phyloP scores from a whole-genome alignment of 1,140 invertebrate genomes.

The Trachelipus rathkii region DNA sequence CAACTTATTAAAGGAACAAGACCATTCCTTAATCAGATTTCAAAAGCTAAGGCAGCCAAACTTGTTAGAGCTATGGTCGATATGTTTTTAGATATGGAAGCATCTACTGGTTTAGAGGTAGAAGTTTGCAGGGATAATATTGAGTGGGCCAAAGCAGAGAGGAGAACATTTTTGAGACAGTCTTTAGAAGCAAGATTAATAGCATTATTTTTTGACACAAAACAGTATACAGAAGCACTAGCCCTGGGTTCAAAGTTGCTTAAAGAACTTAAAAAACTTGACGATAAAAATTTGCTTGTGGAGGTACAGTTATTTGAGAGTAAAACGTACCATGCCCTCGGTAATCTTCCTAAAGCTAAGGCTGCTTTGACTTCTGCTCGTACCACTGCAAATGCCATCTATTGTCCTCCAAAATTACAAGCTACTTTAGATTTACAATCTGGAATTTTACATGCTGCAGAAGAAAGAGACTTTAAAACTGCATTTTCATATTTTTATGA shows the following conservation, averaged over 20 bases:
- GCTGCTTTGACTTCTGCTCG: constrained; percentile 95
- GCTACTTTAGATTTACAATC: constrained; percentile 95
- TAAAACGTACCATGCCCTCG: constrained; percentile 96
- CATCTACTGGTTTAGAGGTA: constrained; percentile 79
- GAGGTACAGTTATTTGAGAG: constrained; percentile 95
- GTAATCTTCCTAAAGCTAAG: constrained; percentile 93
- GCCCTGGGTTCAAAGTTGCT: constrained; percentile 76
- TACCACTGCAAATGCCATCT: constrained; percentile 98
- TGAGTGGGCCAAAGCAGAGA: constrained; percentile 97
- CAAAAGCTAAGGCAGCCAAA: constrained; percentile 98
- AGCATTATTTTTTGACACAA: constrained; percentile 89
- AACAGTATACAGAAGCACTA: constrained; percentile 81
- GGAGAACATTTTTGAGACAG: constrained; percentile 92
- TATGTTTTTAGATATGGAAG: constrained; percentile 94
- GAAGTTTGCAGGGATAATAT: constrained; percentile 88
- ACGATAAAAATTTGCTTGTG: constrained; percentile 97
- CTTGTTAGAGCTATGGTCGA: constrained; percentile 93
- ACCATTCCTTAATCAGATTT: constrained; percentile 85
- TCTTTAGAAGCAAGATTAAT: constrained; percentile 89
- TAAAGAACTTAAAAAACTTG: constrained; percentile 95
- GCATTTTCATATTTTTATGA: constrained; percentile 99
- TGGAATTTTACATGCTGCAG: constrained; percentile 95
- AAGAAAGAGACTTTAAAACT: constrained; percentile 99
- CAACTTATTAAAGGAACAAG: constrained; percentile 88
- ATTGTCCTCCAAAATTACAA: constrained; percentile 97